Conservation (phyloP, 2,113 vertebrate genomes). For the Lepus americanus region DNA sequence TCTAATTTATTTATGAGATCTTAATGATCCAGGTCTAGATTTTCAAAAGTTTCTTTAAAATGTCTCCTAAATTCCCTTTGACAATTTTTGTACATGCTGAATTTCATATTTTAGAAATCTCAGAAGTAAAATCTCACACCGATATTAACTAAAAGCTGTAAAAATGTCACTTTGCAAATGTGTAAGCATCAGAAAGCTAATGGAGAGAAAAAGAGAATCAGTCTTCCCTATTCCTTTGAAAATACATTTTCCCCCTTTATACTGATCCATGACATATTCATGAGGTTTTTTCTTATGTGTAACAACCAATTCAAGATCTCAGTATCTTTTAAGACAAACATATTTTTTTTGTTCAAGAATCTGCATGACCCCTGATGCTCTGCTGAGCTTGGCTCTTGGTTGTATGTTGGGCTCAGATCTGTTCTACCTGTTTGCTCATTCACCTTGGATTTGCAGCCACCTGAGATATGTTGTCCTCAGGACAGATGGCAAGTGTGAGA, state of each 20-base stretch:
- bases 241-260: neutral
- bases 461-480: neutral
- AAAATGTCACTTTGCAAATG: conserved; percentile 57
- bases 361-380: neutral
- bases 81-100: conserved; percentile 19
- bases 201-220: neutral
- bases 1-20: conserved; percentile 61
- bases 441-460: neutral
- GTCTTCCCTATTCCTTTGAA: neutral
- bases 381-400: neutral
- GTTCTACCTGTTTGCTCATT: neutral
- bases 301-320: neutral
- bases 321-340: neutral
- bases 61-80: conserved; percentile 54
- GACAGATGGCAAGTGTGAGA: conserved; percentile 8
- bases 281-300: neutral
- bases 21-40: conserved; percentile 4
- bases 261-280: neutral
- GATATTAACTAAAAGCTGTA: conserved; percentile 19
- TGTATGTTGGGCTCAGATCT: neutral
- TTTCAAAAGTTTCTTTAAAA: conserved; percentile 53
- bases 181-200: neutral
- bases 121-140: conserved; percentile 28
- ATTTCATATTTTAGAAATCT: conserved; percentile 35
- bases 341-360: neutral